Percentiles rank a stretch among this genome's conserved stretches.
phyloP scores from a whole-genome alignment of 1,140 invertebrate genomes.

The Lucilia cuprina region DNA sequence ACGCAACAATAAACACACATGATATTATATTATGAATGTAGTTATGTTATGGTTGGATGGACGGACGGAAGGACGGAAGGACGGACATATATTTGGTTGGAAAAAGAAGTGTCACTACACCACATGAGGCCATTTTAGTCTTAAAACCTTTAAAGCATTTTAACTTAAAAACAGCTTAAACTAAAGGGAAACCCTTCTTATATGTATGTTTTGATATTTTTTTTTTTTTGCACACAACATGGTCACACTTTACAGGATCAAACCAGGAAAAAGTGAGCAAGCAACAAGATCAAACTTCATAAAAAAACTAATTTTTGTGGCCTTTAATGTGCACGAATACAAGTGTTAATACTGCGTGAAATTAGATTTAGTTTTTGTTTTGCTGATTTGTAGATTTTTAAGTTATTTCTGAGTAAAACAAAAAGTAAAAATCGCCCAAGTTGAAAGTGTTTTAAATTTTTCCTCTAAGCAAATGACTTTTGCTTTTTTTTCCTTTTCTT shows the following conservation, averaged over 20 bases:
- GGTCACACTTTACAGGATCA: constrained; percentile 18
- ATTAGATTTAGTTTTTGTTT: constrained; percentile 59
- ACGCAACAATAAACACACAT: background rate
- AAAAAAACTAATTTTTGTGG: too few relatives aligned
- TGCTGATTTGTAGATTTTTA: too few relatives aligned
- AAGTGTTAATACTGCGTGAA: constrained; percentile 62
- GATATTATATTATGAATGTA: background rate
- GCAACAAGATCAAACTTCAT: background rate
- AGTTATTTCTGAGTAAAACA: constrained; percentile 17
- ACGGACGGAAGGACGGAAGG: too few relatives aligned
- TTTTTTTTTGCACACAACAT: background rate
- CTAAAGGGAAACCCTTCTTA: background rate
- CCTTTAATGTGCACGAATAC: background rate
- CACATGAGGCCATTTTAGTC: background rate
- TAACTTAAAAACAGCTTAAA: background rate
- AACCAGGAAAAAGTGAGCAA: background rate
- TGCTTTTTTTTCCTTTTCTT: too few relatives aligned
- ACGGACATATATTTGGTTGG: background rate
- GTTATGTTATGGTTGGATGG: too few relatives aligned
- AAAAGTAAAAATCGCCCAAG: constrained; percentile 25
- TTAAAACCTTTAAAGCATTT: background rate
- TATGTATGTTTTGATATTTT: background rate
- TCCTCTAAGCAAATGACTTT: background rate
- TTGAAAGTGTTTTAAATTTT: background rate
- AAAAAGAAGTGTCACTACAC: constrained; percentile 23